Conservation (phyloP, 2,888 invertebrate species). For the Eumerus sabulonum region DNA sequence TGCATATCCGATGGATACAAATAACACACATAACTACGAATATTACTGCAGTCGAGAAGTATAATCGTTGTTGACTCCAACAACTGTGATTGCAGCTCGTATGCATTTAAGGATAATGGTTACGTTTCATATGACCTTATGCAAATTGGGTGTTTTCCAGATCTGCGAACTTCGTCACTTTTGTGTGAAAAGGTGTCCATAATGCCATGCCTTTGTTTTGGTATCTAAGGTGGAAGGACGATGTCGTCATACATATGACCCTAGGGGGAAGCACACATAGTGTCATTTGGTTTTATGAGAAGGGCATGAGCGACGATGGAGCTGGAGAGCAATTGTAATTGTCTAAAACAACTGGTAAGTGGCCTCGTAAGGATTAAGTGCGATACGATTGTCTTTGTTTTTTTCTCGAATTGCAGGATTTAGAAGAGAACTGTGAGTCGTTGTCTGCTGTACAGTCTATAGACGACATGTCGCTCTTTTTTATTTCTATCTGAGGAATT, state of each 20-base stretch:
- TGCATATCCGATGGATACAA: slow-evolving; percentile 39
- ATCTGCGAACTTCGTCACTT: too few species aligned
- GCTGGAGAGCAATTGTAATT: slow-evolving; percentile 23
- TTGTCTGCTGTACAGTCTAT: too few species aligned
- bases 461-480: too few species aligned
- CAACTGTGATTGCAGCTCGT: slow-evolving; percentile 39
- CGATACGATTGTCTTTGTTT: neutral
- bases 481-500: too few species aligned
- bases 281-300: slow-evolving; percentile 36
- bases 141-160: slow-evolving; percentile 28
- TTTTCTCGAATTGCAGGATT: too few species aligned
- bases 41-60: too few species aligned
- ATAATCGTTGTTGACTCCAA: slow-evolving; percentile 43
- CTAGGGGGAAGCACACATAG: slow-evolving; percentile 11
- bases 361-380: slow-evolving; percentile 21
- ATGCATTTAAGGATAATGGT: slow-evolving; percentile 53
- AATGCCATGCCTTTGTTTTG: slow-evolving; percentile 27
- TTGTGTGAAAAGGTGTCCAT: slow-evolving; percentile 23
- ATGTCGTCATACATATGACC: slow-evolving; percentile 28
- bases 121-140: slow-evolving; percentile 11
- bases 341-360: slow-evolving; percentile 23
- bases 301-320: slow-evolving; percentile 30
- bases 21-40: too few species aligned
- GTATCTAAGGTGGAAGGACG: slow-evolving; percentile 8
- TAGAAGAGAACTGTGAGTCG: too few species aligned